Base-by-base conservation (phyloP, 2,113 vertebrate genomes). In the Sturnira hondurensis region DNA sequence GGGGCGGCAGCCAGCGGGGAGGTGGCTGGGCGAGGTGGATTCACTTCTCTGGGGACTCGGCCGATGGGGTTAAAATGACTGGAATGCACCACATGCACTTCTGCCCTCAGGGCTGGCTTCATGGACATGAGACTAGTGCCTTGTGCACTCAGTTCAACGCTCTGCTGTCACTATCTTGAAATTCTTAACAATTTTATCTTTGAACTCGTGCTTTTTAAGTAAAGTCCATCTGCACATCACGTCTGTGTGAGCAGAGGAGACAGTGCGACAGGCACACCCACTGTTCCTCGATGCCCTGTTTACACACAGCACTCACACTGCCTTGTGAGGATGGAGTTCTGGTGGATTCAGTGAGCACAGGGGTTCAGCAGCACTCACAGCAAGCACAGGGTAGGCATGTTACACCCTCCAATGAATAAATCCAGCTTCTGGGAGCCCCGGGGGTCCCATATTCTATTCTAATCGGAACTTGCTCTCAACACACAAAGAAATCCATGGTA, bases 241-340 rank as follows among this genome's bases (percentile, higher is more conserved):
- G 36, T 7, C 24, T n/a, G 8, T 52, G 7, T 9, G 17, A 70
- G 45, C 67, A 28, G 13, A 81, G 28, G 52, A 31, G 68, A 65
- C 0, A 20, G 63, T 0, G 8, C 19, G 13, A 24, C 31, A n/a
- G 1, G 14, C 26, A 7, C 12, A 15, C 4, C 58, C 36, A 22
- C 16, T 13, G 2, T 19, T 50, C 22, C 26, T 7, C 22, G 13
- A 63, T 0, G 4, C 33, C 15, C 31, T 10, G 13, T n/a, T 81
- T 11, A 8, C 50, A 77, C 0, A 2, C 0, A 2, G 45, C 26
- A n/a, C 12, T 36, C 11, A 13, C 38, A 36, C 4, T 12, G 9
- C 36, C 50, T 52, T 38, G 7, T 0, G 7, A 58, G 70, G 22
- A 67, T 85, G 92, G 73, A 8, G 74, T 68, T n/a, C 47, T n/a